Conservation (phyloP, 2,113 vertebrate species). For the Lampris incognitus region DNA sequence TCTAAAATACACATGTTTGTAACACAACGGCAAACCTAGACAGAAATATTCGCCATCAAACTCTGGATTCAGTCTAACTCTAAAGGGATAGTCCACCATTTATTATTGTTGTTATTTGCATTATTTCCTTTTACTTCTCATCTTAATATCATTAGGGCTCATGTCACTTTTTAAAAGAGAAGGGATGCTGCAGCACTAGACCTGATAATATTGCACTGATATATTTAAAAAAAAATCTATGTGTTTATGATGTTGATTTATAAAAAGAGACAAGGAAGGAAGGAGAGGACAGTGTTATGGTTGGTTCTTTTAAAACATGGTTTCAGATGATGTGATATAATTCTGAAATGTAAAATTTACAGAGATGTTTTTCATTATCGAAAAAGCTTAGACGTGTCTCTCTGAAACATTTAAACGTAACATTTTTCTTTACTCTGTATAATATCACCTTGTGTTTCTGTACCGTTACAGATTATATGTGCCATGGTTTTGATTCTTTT, state of each 20-base stretch:
- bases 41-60: neutral
- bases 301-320: constrained; percentile 57
- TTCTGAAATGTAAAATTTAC: constrained; percentile 75
- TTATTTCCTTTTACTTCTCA: too few species aligned
- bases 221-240: constrained; percentile 74
- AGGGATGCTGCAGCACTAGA: constrained; percentile 92
- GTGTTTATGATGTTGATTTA: constrained; percentile 79
- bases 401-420: constrained; percentile 67
- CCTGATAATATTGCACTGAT: constrained; percentile 85
- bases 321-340: constrained; percentile 67
- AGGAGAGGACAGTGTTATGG: constrained; percentile 60
- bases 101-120: too few species aligned
- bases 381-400: constrained; percentile 67
- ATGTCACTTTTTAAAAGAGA: constrained; percentile 72
- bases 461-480: constrained; percentile 73
- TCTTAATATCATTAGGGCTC: constrained; percentile 34
- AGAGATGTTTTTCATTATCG: constrained; percentile 74
- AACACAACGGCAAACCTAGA: too few species aligned
- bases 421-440: constrained; percentile 73
- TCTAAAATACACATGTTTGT: too few species aligned
- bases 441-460: constrained; percentile 75
- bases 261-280: constrained; percentile 39
- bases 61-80: neutral
- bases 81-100: constrained; percentile 32
- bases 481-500: constrained; percentile 59